phyloP scores from a whole-genome alignment of 2,888 invertebrate genomes.

The Meiosimyza decipiens region DNA sequence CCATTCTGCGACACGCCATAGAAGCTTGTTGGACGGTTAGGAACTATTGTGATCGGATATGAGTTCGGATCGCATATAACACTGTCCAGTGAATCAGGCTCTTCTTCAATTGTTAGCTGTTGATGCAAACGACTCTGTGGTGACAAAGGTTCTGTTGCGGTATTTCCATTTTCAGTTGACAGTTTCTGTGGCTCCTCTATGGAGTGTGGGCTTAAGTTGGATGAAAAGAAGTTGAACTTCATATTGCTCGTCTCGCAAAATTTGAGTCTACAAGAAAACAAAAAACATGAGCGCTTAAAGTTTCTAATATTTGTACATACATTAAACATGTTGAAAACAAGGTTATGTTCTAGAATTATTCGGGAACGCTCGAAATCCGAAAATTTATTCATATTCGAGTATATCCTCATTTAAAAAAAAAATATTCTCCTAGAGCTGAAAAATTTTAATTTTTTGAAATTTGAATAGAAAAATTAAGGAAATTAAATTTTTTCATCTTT shows the following conservation, averaged over 20 bases:
- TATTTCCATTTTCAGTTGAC: slow-evolving; percentile 13
- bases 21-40: slow-evolving; percentile 62
- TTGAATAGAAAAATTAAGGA: too few relatives aligned
- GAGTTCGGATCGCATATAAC: slow-evolving; percentile 65
- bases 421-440: too few relatives aligned
- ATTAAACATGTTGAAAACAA: too few relatives aligned
- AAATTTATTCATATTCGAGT: too few relatives aligned
- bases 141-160: slow-evolving; percentile 46
- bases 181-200: slow-evolving; percentile 34
- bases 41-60: slow-evolving; percentile 66
- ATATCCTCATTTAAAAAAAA: too few relatives aligned
- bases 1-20: slow-evolving; percentile 59
- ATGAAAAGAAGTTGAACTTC: slow-evolving; percentile 43
- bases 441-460: too few relatives aligned
- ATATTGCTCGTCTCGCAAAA: slow-evolving; percentile 26
- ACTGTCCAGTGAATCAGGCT: slow-evolving; percentile 66
- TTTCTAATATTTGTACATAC: too few relatives aligned
- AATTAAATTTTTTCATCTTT: too few relatives aligned
- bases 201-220: slow-evolving; percentile 18
- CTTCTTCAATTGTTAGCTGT: slow-evolving; percentile 62
- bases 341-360: too few relatives aligned
- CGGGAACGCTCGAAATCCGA: too few relatives aligned
- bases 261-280: neutral
- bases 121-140: slow-evolving; percentile 43
- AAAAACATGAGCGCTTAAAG: too few relatives aligned